Conservation (phyloP, 1,140 invertebrate genomes). For the Macrosteles quadrilineatus region DNA sequence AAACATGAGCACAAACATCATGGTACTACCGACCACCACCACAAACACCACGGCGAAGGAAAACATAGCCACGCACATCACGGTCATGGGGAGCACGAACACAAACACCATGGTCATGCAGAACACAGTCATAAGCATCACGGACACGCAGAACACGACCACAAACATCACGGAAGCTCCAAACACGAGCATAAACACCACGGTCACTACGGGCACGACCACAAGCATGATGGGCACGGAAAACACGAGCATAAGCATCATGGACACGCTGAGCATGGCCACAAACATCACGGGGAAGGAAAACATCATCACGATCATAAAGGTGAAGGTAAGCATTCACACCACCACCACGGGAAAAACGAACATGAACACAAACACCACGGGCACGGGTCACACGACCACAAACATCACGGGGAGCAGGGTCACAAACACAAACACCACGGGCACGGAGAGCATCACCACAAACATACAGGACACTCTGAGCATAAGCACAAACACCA, state of each 20-base stretch:
- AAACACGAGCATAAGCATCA: conserved; percentile 20
- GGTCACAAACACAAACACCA: conserved; percentile 20
- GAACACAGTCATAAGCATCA: conserved; percentile 28
- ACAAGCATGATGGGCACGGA: conserved; percentile 22
- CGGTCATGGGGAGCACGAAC: background rate
- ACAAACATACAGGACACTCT: conserved; percentile 4
- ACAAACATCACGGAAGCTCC: conserved; percentile 28
- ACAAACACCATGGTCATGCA: conserved; percentile 24
- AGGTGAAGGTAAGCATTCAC: conserved; percentile 17
- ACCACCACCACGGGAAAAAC: conserved; percentile 20
- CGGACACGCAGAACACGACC: conserved; percentile 22
- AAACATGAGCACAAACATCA: conserved; percentile 22
- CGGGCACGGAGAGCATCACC: background rate
- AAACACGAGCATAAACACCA: conserved; percentile 29
- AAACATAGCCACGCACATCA: conserved; percentile 22
- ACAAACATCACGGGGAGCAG: conserved; percentile 25
- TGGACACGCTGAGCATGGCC: conserved; percentile 8
- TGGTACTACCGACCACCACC: background rate
- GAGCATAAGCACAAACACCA: conserved; percentile 2
- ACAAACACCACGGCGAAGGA: conserved; percentile 15
- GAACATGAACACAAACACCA: conserved; percentile 25
- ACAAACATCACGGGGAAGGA: conserved; percentile 24
- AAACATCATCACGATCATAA: conserved; percentile 26
- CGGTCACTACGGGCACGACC: background rate
- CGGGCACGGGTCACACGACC: conserved; percentile 24